These are phyloP conservation scores for Pituophis catenifer DNA, from an alignment of 2,113 vertebrate genomes.

Conservation along the genomic window DNA sequence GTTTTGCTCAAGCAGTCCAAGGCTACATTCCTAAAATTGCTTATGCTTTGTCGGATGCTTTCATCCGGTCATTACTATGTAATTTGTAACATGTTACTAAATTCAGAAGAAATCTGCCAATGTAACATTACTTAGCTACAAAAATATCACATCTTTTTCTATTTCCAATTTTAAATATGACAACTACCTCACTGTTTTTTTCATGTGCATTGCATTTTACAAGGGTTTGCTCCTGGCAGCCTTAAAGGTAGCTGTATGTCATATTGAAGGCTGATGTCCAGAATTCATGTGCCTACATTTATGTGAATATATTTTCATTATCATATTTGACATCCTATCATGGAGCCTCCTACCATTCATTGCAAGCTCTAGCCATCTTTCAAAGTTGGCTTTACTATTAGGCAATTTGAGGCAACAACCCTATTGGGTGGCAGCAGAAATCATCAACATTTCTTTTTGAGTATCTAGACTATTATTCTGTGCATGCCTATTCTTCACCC, in stretches of 20 bases:
- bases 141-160: background rate
- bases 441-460: background rate
- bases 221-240: background rate
- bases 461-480: background rate
- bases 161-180: background rate
- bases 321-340: background rate
- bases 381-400: background rate
- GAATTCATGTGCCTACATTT: background rate
- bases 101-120: background rate
- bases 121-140: background rate
- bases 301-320: background rate
- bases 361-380: background rate
- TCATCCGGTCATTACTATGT: background rate
- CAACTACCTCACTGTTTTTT: background rate
- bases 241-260: background rate
- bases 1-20: background rate
- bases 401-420: background rate
- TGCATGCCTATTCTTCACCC: background rate
- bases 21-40: background rate
- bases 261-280: background rate
- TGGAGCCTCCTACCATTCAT: background rate
- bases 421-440: background rate
- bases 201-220: background rate
- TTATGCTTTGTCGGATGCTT: background rate
- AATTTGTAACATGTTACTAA: background rate